Evolutionary conservation across 1,140 invertebrate genomes (phyloP).

Genomic region (Drosophila ficusphila): DNA sequence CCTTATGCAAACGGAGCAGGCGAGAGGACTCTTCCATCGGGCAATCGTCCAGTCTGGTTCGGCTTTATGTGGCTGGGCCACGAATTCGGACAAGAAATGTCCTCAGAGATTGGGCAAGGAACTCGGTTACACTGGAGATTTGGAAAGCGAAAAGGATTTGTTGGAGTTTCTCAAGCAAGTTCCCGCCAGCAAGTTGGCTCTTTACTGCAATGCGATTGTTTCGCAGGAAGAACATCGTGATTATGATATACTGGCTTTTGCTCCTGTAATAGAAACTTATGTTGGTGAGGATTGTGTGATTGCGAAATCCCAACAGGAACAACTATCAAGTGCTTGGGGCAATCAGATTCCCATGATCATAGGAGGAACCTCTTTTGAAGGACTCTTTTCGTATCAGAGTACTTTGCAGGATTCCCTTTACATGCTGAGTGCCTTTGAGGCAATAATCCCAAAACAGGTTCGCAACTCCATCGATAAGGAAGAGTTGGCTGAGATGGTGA

Average conservation of each 20-base stretch:
- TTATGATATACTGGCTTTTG: slow-evolving; percentile 69
- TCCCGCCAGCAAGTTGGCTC: slow-evolving; percentile 35
- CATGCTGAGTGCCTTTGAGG: slow-evolving; percentile 55
- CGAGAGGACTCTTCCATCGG: slow-evolving; percentile 86
- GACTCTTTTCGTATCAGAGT: slow-evolving; percentile 65
- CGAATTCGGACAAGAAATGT: slow-evolving; percentile 35
- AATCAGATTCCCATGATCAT: slow-evolving; percentile 84
- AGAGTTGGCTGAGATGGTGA: slow-evolving; percentile 47
- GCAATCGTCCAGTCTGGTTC: slow-evolving; percentile 87
- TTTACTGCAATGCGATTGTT: slow-evolving; percentile 51
- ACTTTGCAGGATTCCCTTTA: slow-evolving; percentile 45
- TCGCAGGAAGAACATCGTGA: slow-evolving; percentile 55
- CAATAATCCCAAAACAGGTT: slow-evolving; percentile 47
- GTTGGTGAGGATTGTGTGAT: slow-evolving; percentile 73
- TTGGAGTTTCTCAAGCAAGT: slow-evolving; percentile 77
- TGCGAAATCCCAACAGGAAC: slow-evolving; percentile 64
- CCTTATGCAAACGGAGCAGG: slow-evolving; percentile 67
- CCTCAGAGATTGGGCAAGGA: slow-evolving; percentile 51
- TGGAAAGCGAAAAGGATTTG: slow-evolving; percentile 55
- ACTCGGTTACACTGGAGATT: slow-evolving; percentile 65
- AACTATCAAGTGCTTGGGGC: slow-evolving; percentile 76
- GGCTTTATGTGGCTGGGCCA: slow-evolving; percentile 82
- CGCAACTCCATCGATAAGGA: slow-evolving; percentile 40
- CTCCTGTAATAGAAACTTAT: slow-evolving; percentile 82
- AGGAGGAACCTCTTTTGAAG: slow-evolving; percentile 83